These are phyloP conservation scores for Varanus salvator DNA, from an alignment of 2,113 vertebrate genomes.

Conservation along the genomic window DNA sequence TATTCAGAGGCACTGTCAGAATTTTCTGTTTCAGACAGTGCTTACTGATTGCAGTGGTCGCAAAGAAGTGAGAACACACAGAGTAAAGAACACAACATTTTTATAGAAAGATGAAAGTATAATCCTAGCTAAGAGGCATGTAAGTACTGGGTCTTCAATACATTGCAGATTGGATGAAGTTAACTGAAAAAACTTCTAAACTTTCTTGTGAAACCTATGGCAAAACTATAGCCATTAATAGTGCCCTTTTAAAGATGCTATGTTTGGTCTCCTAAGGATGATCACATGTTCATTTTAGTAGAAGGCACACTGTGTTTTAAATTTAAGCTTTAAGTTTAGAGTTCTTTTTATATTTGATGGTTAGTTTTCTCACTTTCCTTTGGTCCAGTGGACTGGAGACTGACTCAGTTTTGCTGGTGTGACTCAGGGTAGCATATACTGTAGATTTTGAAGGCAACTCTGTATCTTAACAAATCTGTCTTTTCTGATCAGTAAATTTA, in stretches of 20 bases:
- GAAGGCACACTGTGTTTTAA: background rate
- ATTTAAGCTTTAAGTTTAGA: background rate
- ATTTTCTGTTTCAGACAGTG: background rate
- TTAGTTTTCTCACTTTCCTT: conserved; percentile 2
- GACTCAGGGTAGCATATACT: background rate
- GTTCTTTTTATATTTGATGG: background rate
- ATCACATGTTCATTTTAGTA: conserved; percentile 41
- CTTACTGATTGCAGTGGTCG: background rate
- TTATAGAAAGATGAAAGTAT: background rate
- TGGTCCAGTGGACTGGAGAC: background rate
- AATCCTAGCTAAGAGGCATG: background rate
- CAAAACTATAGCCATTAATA: conserved; percentile 16
- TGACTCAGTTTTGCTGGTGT: background rate
- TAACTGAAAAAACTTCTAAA: conserved; percentile 48
- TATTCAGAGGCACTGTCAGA: background rate
- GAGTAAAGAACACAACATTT: background rate
- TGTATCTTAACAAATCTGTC: background rate
- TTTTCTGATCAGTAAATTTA: background rate
- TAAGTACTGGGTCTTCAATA: background rate
- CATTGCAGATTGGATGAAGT: conserved; percentile 43
- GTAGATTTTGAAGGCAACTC: background rate
- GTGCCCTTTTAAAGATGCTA: conserved; percentile 45
- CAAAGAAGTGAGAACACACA: background rate
- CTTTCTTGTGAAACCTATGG: conserved; percentile 17
- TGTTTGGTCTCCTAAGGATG: conserved; percentile 38